Evolutionary conservation across 1,140 invertebrate genomes (phyloP), one percentile per base, ranked within the genome.

Genomic region (Philopotamus ludificatus): DNA sequence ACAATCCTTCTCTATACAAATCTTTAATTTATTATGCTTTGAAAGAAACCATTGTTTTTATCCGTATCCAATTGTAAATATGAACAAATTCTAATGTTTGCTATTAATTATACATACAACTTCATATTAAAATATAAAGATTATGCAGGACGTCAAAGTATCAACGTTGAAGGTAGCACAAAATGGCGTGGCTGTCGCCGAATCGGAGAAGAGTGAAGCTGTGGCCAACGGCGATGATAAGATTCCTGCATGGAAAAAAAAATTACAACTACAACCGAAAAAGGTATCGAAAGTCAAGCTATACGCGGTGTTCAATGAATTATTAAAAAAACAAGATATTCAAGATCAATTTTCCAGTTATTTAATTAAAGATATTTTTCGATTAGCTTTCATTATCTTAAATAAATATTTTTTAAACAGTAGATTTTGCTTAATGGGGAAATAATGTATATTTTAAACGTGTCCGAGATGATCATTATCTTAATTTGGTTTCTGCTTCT

Each of bases 191-290:
- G 49, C 22, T 15, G 47, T 12, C 25, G 39, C 7, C 21, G 20
- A 78, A 78, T 58, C 3, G 79, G 81, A 70, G 81, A 78, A 60
- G 53, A 41, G 71, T 74, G n/a, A 79, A 81, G 45, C 42, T 15
- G 41, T 42, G 28, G 23, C 44, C 22, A 7, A 12, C 12, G 54
- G 21, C 41, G 68, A 70, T 41, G 57, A 60, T 15, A 65, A 58
- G 3, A 42, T 70, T 1, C 68, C 68, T n/a, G 68, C 68, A 7
- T 70, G 68, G 68, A 70, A 70, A 53, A 45, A 41, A 53, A 70
- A 67, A 34, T 47, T 70, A 16, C 60, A 59, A n/a, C 1, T 21
- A 25, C 50, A 66, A 47, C 41, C 2, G 2, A 66, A 57, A 63
- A 70, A 70, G 68, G 68, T 70, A 70, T 21, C 54, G 28, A 25